A percentile compares a stretch with the other conserved stretches of the same genome.
Conservation (phyloP, 2,113 vertebrate genomes). For the Spilogale gracilis region DNA sequence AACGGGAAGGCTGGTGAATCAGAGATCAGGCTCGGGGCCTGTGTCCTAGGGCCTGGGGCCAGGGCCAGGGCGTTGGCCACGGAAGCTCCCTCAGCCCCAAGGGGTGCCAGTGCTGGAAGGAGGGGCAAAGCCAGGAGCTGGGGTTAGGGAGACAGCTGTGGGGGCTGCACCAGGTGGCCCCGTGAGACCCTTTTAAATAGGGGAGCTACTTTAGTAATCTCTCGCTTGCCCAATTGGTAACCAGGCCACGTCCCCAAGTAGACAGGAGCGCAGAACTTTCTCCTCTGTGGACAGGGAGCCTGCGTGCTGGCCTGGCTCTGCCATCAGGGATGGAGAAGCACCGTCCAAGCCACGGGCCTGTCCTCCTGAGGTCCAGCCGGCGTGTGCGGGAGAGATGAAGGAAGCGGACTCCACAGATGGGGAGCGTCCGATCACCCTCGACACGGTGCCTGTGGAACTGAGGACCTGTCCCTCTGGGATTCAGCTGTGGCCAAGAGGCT, state of each 20-base stretch:
- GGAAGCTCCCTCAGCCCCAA: background rate
- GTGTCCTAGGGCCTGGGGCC: background rate
- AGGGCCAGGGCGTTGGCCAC: fast-evolving
- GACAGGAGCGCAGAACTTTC: fast-evolving
- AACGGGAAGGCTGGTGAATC: background rate
- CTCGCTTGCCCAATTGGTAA: background rate
- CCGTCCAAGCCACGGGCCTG: too few species aligned
- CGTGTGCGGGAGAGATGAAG: fast-evolving
- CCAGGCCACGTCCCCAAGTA: background rate
- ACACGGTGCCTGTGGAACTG: fast-evolving
- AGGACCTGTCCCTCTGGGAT: background rate
- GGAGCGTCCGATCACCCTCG: background rate
- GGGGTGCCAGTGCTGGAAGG: fast-evolving
- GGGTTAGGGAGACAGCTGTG: fast-evolving
- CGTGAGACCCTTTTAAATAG: background rate
- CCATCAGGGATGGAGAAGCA: background rate
- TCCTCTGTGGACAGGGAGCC: fast-evolving
- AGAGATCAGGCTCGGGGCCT: too few species aligned
- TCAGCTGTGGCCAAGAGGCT: background rate
- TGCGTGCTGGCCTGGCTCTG: fast-evolving
- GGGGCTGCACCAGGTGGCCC: background rate
- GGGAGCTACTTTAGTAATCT: fast-evolving
- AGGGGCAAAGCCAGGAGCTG: background rate
- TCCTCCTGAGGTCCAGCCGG: background rate
- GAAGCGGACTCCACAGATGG: fast-evolving